Base-by-base conservation (phyloP, 23 tunicate species). In the Ascidia mentula region DNA sequence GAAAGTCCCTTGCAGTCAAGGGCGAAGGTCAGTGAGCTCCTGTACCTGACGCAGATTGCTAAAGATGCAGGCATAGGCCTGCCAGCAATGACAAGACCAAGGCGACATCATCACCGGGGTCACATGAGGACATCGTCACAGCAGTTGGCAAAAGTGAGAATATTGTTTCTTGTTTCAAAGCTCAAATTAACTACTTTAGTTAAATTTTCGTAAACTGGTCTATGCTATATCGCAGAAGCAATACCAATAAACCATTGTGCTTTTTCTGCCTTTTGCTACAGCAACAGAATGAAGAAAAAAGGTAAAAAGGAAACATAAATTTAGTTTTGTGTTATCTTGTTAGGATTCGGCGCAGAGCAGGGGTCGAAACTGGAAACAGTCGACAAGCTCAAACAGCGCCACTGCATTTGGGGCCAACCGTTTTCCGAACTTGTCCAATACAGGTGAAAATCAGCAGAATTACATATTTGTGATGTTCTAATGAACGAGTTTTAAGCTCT, bases 1-100 rank as follows among this genome's bases (percentile, higher is more conserved):
- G 89, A 90, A 37, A 79, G 73, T 45, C 35, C 33, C 30, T 60
- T 90, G 96, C 84, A 85, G 39, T 90, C 96, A 32, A 73, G 69
- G 61, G 40, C 85, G 40, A 89, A 85, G 60, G 78, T 45, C 59
- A 71, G 72, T 34, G 89, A 85, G 42, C 32, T 36, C 9, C 28
- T 46, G 20, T 39, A 77, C 69, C 32, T 78, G 46, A 34, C 78
- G 31, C 82, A 85, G 32, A 35, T 40, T 33, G 76, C 65, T 0
- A 46, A 24, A 12, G 82, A 78, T 18, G 70, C 35, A 6, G 46
- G 42, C 22, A 13, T 85, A 60, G 60, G 81, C 0, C 45, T 32
- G 1, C 76, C 81, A 0, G 76, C 34, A 37, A 28, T 76, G 38
- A 32, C 17, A 26, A 39, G 53, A 30, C 32, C 81, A 30, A 60